Evolutionary conservation across 2,113 vertebrate species (phyloP), one percentile per base, ranked within the genome.

Genomic region (Oxyruncus cristatus): DNA sequence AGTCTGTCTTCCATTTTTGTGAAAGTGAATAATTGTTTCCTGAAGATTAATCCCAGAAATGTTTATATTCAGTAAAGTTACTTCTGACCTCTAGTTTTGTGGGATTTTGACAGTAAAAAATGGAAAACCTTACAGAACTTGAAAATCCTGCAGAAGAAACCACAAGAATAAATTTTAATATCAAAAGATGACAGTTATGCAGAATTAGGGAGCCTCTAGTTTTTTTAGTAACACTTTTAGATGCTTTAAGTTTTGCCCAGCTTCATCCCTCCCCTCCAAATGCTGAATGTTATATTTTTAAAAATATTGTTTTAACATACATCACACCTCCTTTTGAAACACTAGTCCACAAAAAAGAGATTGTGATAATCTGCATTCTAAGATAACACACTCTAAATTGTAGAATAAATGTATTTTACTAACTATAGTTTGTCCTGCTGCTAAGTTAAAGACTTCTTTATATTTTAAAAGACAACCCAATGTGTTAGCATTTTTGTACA

Each of bases 11-110:
- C 46, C 14, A 14, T 80, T 74, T 92, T 70, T 83, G 27, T 93
- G 63, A 49, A 88, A 83, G 37, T 80, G 74, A 91, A 30, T 68
- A 76, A 76, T 67, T 82, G 18, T 67, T 88, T 93, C 74, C 55
- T 71, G 47, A 67, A 73, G 67, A 68, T 63, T 83, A 80, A 81
- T 78, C 17, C 20, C 17, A 28, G 35, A 89, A 52, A 61, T 44
- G 12, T 74, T 95, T 92, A 26, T 67, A 65, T 68, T 93, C 35
- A 41, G 9, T 67, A 30, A 88, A 58, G 68, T 74, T 5, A 52
- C 28, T 86, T 92, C 32, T 96, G 83, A 91, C 70, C 52, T 89
- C 52, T 80, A 67, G 19, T 93, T 96, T 80, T 20, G 37, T 86
- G 72, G n/a, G 17, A 24, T 93, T 94, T 90, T 92, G 47, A 9